Base-by-base conservation (phyloP, 2,797 vertebrate species). In the Micrastur ruficollis region DNA sequence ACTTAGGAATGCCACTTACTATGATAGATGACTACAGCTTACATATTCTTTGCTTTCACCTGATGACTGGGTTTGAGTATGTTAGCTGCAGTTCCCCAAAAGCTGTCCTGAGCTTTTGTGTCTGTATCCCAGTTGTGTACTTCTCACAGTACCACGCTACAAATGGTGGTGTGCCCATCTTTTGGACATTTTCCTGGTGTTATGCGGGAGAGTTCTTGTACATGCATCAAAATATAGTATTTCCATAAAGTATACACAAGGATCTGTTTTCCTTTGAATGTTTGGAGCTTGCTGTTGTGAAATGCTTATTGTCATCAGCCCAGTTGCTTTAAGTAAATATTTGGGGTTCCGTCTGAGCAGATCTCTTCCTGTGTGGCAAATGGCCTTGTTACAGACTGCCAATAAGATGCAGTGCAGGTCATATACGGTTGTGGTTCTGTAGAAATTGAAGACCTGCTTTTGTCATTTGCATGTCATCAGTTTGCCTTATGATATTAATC, bases 301-400 rank as follows among this genome's bases (percentile, higher is more conserved):
- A 86, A 80, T 66, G 63, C 21, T 84, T 70, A 29, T 52, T 86
- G 17, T 65, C 47, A 67, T 87, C 61, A 78, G 20, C 31, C 61
- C 38, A 61, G 49, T 76, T 84, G 59, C 83, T 94, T 92, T 79
- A 90, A 79, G 73, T 78, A 93, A 97, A 85, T 83, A 83, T 75
- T 83, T 89, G 78, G n/a, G 31, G 58, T 85, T 90, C 58, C 26
- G 9, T 67, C 44, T 63, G 44, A 81, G 56, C 29, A 68, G 40
- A 63, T 78, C 31, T 82, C 42, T 38, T 86, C 52, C 25, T 81
- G n/a, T 8, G 6, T 61, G 74, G 67, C 79, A 72, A 82, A 50
- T n/a, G 32, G 31, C 27, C 59, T 91, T 42, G 9, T 61, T 80
- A 49, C 32, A 63, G 27, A 17, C n/a, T 94, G 71, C 38, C 58